Evolutionary conservation across 2,797 vertebrate species (phyloP), one percentile per base, ranked within the genome.

Genomic region (Acrossocheilus wenchowensis): DNA sequence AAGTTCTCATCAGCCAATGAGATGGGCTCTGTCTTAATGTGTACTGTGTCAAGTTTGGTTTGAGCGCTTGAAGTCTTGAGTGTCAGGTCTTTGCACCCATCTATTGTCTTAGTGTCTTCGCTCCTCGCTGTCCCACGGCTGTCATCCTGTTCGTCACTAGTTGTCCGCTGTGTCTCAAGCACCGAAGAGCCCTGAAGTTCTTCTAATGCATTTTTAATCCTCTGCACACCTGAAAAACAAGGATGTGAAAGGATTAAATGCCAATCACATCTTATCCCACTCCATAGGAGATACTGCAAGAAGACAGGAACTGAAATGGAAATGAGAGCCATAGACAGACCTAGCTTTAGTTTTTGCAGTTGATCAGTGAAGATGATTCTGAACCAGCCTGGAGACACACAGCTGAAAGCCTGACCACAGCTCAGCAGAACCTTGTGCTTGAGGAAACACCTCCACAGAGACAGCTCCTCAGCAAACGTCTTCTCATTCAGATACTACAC

Each of bases 361-460:
- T 96, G 92, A 90, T 97, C 95, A 1, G 97, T 93, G 88, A 99
- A 99, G 90, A 99, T 91, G 3, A 99, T 91, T 26, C 98, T 96
- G 92, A 99, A 99, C 98, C 98, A 99, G 26, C 98, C 98, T 0
- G 98, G 97, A 19, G 97, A 96, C 75, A 93, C 92, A 87, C 98
- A 99, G 83, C 90, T 94, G 86, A 99, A 99, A 21, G 96, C 95
- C 93, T 97, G 97, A 43, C 98, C 98, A 0, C 94, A 96, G 89
- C 95, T 97, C 83, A 99, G 85, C 66, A 99, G 91, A 87, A 99
- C 95, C 87, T 97, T 98, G 91, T 97, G 96, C 74, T 95, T 95
- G 85, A 99, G 93, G 89, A 99, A 97, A 81, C 91, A 88, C 41
- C 91, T 95, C 97, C 98, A 99, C 60, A 99, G 91, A 17, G 90